Base-by-base conservation (phyloP, 64 coral and sea anemone genomes). In the Pachyseris speciosa region DNA sequence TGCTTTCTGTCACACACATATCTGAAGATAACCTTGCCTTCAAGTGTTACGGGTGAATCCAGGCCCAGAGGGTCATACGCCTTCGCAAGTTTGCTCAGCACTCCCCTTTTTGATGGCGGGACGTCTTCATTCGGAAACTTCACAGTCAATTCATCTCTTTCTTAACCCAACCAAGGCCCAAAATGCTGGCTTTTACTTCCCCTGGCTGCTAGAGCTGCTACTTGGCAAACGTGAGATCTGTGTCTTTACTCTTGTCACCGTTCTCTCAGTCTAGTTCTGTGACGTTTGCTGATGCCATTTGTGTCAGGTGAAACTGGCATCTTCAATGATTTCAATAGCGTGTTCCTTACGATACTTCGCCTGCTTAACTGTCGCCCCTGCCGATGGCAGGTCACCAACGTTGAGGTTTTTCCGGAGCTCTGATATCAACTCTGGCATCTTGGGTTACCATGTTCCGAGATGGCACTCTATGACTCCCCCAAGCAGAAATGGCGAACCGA, bases 91-190 rank as follows among this genome's bases (percentile, higher is more conserved):
- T 67, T 85, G 63, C 83, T 49, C 26, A 85, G 41, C 40, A 85
- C 61, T 68, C 64, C 61, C 47, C 83, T 85, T 41, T 85, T 85
- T 8, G 78, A 60, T n/a, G n/a, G n/a, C n/a, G n/a, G n/a, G n/a
- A n/a, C n/a, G n/a, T n/a, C n/a, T n/a, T n/a, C n/a, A 48, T 60
- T 47, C 12, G 64, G 33, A 26, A 75, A 47, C n/a, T 51, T 83
- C 7, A 83, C 53, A 19, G 31, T 58, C 25, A 83, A 31, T 29
- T 64, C 64, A 47, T 86, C 84, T 40, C 72, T 86, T 9, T 71
- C 84, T 72, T 86, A 28, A 53, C 28, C n/a, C 45, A 67, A 9
- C 30, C 65, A 33, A 86, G 84, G 19, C 84, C 84, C 32, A 86
- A 41, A 29, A 69, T 64, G 72, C 72, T 75, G 38, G 42, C 24